phyloP scores from a whole-genome alignment of 2,888 invertebrate genomes.

The Clusia tigrina region DNA sequence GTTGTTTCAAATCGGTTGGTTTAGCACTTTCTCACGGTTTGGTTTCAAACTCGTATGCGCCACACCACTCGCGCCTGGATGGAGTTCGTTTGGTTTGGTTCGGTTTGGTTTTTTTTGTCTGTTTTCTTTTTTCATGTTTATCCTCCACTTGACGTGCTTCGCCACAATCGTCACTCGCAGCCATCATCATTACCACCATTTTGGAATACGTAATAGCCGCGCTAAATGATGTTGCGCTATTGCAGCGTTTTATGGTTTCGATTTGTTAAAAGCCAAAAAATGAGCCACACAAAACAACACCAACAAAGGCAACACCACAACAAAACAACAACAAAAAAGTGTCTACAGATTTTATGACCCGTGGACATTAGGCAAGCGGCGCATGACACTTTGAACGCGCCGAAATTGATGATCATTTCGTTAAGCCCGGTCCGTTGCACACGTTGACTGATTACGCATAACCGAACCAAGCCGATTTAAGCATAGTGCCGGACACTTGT shows the following conservation, averaged over 20 bases:
- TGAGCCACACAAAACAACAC: slow-evolving; percentile 46
- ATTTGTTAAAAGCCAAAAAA: slow-evolving; percentile 36
- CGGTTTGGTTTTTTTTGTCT: not conserved
- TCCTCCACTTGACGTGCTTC: slow-evolving; percentile 4
- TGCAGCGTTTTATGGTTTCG: slow-evolving; percentile 9
- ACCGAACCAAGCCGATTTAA: no score
- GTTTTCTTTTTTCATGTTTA: not conserved
- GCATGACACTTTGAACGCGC: slow-evolving; percentile 31
- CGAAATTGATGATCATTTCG: slow-evolving; percentile 30
- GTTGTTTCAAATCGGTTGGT: slow-evolving; percentile 33
- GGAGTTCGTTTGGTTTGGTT: not conserved
- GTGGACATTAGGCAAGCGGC: slow-evolving; percentile 28
- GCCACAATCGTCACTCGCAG: slow-evolving; percentile 7
- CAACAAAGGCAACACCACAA: slow-evolving; percentile 46
- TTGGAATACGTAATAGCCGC: slow-evolving; percentile 21
- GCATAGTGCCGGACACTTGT: no score
- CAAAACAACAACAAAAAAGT: slow-evolving; percentile 40
- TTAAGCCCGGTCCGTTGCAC: no score
- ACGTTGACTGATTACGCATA: no score
- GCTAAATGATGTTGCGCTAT: slow-evolving; percentile 13
- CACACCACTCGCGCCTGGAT: not conserved
- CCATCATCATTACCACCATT: not conserved
- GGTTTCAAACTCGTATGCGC: slow-evolving; percentile 21
- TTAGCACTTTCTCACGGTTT: slow-evolving; percentile 37
- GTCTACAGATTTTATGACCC: slow-evolving; percentile 27